These are phyloP conservation scores for Cavia porcellus DNA, from an alignment of 2,113 vertebrate species.

Conservation along the genomic window DNA sequence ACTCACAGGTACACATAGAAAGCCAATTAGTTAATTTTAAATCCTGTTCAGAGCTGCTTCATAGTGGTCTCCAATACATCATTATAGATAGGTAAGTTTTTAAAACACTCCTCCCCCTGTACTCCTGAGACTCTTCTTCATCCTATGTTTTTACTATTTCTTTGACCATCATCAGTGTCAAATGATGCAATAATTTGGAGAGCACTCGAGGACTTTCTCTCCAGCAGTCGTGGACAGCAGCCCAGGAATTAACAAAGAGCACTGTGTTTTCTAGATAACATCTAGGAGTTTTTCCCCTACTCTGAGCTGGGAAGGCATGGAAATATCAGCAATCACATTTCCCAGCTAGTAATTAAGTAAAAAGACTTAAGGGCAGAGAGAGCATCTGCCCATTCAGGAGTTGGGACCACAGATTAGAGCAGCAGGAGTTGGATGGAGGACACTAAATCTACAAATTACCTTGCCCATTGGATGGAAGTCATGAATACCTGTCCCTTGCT, in stretches of 20 bases:
- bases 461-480: background rate
- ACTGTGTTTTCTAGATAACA: background rate
- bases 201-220: background rate
- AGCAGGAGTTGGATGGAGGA: background rate
- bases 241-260: background rate
- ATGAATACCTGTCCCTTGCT: no score
- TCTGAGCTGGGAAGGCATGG: background rate
- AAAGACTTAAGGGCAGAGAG: background rate
- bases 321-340: background rate
- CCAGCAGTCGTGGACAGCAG: background rate
- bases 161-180: background rate
- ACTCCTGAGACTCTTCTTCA: background rate
- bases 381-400: background rate
- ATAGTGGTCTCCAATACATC: background rate
- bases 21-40: no score
- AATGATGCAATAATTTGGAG: no score
- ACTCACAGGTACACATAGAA: no score
- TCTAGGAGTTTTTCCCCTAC: background rate
- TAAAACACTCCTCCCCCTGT: background rate
- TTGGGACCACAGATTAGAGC: background rate
- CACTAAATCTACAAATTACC: background rate
- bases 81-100: background rate
- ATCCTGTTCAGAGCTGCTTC: no score
- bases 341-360: background rate
- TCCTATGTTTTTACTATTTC: background rate